Base-by-base conservation (phyloP, 2,888 invertebrate species). In the Odontothrips loti region DNA sequence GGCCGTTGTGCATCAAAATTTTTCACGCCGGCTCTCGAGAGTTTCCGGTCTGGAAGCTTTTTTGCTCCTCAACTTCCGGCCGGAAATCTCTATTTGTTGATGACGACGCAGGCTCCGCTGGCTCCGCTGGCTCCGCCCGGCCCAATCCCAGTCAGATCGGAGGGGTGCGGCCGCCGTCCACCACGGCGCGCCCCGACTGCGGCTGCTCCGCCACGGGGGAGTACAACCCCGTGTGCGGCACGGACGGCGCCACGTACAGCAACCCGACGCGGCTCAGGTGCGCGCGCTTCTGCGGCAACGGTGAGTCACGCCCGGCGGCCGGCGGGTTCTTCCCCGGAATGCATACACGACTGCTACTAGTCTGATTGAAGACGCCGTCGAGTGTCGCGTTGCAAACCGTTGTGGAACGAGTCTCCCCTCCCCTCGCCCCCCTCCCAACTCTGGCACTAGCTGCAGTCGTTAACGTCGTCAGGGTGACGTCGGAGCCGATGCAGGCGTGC, bases 191-290 rank as follows among this genome's bases (percentile, higher is more conserved):
- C 27, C 68, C 68, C 11, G 27, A 75, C 68, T 75, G 68, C 68
- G 68, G 68, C 68, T 75, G 68, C 68, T 8, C 1, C 23, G 9
- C 68, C 4, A 75, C 68, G 27, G 23, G 27, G 23, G 68, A 75
- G 68, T 75, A 75, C 68, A 75, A 75, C 68, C 68, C 68, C 68
- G 68, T 75, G 27, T 75, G 68, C 68, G 68, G 68, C 68, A 27
- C 68, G 68, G 68, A 75, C 68, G 68, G 68, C 68, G 68, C 68
- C 68, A 75, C 68, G 8, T 75, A 75, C 68, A 27, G 68, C 68
- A 75, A 75, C 68, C 23, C 27, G 23, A 27, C 68, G 11, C 12
- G 12, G 23, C 68, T 75, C 6, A 23, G 68, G 11, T 75, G 68
- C 68, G 23, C 68, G 23, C 23, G 27, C 10, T 23, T 75, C 68